Evolutionary conservation across 2,888 invertebrate genomes (phyloP), one percentile per base, ranked within the genome.

Genomic region (Drosophila ustulata): DNA sequence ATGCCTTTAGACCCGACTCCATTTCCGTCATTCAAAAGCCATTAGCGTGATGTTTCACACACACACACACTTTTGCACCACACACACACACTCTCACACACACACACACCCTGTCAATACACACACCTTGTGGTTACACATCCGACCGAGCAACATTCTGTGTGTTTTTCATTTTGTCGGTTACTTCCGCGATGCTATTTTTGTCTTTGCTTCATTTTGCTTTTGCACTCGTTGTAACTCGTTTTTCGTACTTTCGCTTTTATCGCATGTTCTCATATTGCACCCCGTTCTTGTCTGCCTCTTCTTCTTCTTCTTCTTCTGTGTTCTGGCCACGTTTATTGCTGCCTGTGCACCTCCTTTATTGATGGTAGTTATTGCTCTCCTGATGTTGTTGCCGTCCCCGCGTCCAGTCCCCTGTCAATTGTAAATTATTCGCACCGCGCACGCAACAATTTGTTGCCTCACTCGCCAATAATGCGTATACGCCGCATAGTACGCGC

Each of bases 181-280:
- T 80, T 67, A 63, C 70, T 72, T 71, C 63, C 73, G 67, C 66
- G 45, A 43, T 67, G 62, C 67, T 85, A 80, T 82, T 86, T 88
- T 74, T 77, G 80, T 65, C 80, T 75, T 77, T 80, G 80, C 83
- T 70, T 80, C 82, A 76, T 85, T 78, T 85, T 75, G 62, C 53
- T 56, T 63, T 49, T 68, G 61, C 71, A 63, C 62, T 65, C 66
- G 55, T 65, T 63, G 75, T 56, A 25, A 23, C 41, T 18, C 18
- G 2, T 57, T 18, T 41, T 41, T 51, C n/a, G 37, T n/a, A 37
- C 37, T 37, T 37, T 37, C 34, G 34, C 34, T 37, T 64, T 47
- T 65, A 59, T 67, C 32, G 76, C 79, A 76, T 76, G 75, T 59
- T 57, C 62, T 76, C 74, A 65, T 58, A 41, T 78, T 72, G 66